These are phyloP conservation scores for Drosophila rellima DNA, from an alignment of 2,888 invertebrate species.

Conservation along the genomic window DNA sequence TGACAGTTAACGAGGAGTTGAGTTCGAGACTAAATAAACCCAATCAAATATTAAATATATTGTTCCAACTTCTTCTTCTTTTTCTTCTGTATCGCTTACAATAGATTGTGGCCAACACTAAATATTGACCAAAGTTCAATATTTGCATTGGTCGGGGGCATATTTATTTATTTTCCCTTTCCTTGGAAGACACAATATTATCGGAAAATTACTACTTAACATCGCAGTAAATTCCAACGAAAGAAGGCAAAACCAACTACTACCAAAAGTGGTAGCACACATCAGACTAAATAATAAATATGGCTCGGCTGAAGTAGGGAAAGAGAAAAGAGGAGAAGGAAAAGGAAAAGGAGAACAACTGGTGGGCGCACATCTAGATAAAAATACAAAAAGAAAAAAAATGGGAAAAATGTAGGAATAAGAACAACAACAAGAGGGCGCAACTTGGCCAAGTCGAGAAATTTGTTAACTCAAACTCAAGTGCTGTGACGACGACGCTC, in stretches of 20 bases:
- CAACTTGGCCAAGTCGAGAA: constrained; percentile 39
- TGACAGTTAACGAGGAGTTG: constrained; percentile 62
- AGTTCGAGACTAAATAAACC: constrained; percentile 1
- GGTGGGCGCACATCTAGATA: constrained; percentile 65
- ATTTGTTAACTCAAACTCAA: constrained; percentile 58
- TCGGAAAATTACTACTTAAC: constrained; percentile 84
- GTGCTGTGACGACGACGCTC: constrained; percentile 79
- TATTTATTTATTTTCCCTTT: background rate
- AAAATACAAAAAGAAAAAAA: constrained; percentile 35
- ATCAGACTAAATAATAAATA: constrained; percentile 71
- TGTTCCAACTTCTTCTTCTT: background rate
- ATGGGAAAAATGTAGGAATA: constrained; percentile 14
- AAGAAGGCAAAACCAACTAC: constrained; percentile 20
- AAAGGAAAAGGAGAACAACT: constrained; percentile 53
- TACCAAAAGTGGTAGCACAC: constrained; percentile 43
- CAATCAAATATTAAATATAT: constrained; percentile 22
- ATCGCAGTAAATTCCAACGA: constrained; percentile 73
- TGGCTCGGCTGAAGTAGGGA: constrained; percentile 35
- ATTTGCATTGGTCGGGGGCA: constrained; percentile 35
- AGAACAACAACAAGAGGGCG: constrained; percentile 26
- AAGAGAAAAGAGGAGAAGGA: constrained; percentile 36
- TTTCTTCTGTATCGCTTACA: constrained; percentile 66
- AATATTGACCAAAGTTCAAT: constrained; percentile 49
- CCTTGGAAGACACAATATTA: constrained; percentile 49
- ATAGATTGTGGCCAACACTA: constrained; percentile 31